These are phyloP conservation scores for Sebastes fasciatus DNA, from an alignment of 2,113 vertebrate genomes.

Conservation along the genomic window DNA sequence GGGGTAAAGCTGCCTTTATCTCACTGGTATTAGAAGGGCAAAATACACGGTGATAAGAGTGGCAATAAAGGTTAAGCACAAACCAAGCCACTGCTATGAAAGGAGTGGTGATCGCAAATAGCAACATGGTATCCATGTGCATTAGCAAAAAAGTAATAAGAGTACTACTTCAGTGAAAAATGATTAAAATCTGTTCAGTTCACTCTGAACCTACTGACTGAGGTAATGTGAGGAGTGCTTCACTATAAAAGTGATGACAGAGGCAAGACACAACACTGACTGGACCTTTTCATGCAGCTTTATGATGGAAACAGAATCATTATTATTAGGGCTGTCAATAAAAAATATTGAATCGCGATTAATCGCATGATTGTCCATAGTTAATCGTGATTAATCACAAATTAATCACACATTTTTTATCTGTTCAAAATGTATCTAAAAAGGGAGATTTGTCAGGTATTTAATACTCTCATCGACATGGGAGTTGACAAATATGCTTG, in stretches of 20 bases:
- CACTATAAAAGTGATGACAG: background rate
- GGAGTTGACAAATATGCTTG: too few species aligned
- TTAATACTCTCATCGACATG: too few species aligned
- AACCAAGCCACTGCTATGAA: background rate
- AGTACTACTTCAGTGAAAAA: background rate
- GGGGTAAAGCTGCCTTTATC: constrained; percentile 10
- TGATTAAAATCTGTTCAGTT: background rate
- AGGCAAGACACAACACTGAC: background rate
- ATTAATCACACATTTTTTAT: too few species aligned
- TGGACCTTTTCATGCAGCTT: background rate
- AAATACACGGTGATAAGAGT: background rate
- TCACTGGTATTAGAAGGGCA: background rate
- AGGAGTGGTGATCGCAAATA: background rate
- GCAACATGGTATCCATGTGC: background rate
- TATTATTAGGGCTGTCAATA: background rate
- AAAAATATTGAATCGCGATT: too few species aligned
- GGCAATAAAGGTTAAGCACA: constrained; percentile 5
- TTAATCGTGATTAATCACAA: too few species aligned
- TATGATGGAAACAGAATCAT: background rate
- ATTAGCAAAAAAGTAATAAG: background rate
- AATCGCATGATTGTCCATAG: too few species aligned
- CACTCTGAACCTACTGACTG: background rate
- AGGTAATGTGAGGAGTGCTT: background rate
- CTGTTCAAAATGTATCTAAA: too few species aligned
- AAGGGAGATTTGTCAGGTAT: too few species aligned